A percentile compares a stretch with the other conserved stretches of the same genome.
phyloP scores from a whole-genome alignment of 2,797 vertebrate genomes.

The Loris lydekkerianus region DNA sequence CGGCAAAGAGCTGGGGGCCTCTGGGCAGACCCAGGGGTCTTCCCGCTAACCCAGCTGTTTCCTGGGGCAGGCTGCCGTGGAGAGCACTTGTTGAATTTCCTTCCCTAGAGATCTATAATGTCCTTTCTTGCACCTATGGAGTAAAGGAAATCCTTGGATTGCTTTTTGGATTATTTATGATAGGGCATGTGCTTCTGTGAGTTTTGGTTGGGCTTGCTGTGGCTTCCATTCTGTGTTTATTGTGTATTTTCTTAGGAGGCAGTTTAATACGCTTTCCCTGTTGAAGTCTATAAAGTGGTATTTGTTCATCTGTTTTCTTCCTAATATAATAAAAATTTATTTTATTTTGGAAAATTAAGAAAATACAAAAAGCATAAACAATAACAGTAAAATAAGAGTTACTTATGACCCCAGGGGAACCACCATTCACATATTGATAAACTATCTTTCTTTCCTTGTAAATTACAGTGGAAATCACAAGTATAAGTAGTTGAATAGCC shows the following conservation, averaged over 20 bases:
- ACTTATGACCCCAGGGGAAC: not conserved
- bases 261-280: slow-evolving; percentile 39
- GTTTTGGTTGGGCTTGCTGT: slow-evolving; percentile 44
- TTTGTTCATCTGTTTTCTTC: slow-evolving; percentile 40
- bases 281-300: slow-evolving; percentile 20
- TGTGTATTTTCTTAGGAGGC: slow-evolving; percentile 65
- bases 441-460: slow-evolving; percentile 47
- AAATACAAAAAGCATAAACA: slow-evolving; percentile 54
- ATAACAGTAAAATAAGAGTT: slow-evolving; percentile 42
- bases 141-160: slow-evolving; percentile 46
- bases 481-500: not conserved
- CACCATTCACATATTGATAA: not conserved
- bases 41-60: not conserved
- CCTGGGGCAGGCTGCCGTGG: not conserved
- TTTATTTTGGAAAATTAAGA: slow-evolving; percentile 59
- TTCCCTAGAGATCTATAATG: slow-evolving; percentile 16
- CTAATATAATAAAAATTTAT: slow-evolving; percentile 44
- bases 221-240: slow-evolving; percentile 52
- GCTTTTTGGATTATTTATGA: slow-evolving; percentile 54
- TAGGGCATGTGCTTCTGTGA: not conserved
- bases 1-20: not conserved
- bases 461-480: slow-evolving; percentile 55
- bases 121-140: slow-evolving; percentile 8
- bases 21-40: not conserved
- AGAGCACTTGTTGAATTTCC: not conserved